phyloP scores from a whole-genome alignment of 2,797 vertebrate genomes.

The Neosilurus hyrtlii region DNA sequence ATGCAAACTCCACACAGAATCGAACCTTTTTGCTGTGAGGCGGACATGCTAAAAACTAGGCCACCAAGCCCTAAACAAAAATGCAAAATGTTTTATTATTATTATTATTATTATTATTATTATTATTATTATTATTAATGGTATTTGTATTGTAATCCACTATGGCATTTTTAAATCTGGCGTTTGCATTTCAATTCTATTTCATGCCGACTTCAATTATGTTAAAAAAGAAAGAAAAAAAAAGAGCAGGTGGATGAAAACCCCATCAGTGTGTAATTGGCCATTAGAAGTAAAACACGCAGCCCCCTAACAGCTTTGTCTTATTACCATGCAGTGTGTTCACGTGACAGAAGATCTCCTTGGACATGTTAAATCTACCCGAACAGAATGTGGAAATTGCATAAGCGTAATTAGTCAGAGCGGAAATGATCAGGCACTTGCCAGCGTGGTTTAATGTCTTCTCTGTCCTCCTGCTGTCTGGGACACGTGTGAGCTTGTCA shows the following conservation, averaged over 20 bases:
- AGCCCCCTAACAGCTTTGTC: slow-evolving; percentile 2
- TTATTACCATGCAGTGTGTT: slow-evolving; percentile 3
- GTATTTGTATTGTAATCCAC: neutral
- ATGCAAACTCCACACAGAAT: too few relatives aligned
- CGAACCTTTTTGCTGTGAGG: too few relatives aligned
- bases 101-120: too few relatives aligned
- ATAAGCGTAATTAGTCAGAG: slow-evolving; percentile 12
- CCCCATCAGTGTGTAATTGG: neutral
- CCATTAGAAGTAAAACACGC: neutral
- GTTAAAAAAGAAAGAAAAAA: neutral
- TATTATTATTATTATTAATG: too few relatives aligned
- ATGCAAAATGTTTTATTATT: too few relatives aligned
- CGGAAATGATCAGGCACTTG: neutral
- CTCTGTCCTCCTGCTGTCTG: slow-evolving; percentile 1
- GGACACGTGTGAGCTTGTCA: neutral
- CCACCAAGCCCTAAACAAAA: too few relatives aligned
- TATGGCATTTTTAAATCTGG: neutral
- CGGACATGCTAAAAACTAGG: too few relatives aligned
- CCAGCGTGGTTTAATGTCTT: neutral
- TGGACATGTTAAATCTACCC: slow-evolving; percentile 10
- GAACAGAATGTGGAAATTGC: slow-evolving; percentile 5
- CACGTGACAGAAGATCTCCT: slow-evolving; percentile 13
- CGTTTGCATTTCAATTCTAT: neutral
- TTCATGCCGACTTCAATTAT: neutral
- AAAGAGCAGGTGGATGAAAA: neutral